A percentile compares a stretch with the other conserved stretches of the same genome.
phyloP scores from a whole-genome alignment of 35 echinoderm and acorn worm genomes.

The Heliocidaris tuberculata region DNA sequence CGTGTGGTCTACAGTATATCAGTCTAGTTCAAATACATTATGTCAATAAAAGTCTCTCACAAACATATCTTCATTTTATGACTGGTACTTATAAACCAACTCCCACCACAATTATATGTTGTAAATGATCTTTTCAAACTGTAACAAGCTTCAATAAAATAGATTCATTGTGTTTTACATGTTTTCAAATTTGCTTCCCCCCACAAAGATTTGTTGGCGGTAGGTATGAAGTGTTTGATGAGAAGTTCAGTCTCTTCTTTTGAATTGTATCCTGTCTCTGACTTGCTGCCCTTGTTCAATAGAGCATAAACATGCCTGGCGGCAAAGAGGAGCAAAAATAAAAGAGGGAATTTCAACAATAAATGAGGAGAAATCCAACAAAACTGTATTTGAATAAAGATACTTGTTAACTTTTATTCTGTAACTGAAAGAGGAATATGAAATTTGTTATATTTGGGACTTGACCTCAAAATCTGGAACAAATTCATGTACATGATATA shows the following conservation, averaged over 20 bases:
- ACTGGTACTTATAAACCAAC: not conserved
- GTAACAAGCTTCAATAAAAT: conserved; percentile 32
- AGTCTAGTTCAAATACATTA: not conserved
- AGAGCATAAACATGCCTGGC: not conserved
- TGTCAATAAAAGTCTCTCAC: not conserved
- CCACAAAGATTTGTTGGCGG: conserved; percentile 20
- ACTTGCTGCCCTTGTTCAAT: conserved; percentile 14
- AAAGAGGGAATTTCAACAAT: not conserved
- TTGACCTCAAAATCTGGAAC: not conserved
- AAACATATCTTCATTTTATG: not conserved
- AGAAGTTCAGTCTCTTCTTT: not conserved
- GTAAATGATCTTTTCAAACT: not conserved
- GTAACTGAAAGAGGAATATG: not conserved
- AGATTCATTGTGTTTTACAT: not conserved
- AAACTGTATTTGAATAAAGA: not conserved
- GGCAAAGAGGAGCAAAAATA: not conserved
- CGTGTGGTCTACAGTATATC: not conserved
- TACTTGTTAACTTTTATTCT: not conserved
- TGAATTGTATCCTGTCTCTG: not conserved
- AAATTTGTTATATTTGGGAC: not conserved
- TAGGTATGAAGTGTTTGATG: not conserved
- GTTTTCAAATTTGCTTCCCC: conserved; percentile 44
- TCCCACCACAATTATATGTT: conserved; percentile 5
- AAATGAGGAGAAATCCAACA: not conserved
- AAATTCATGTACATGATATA: not conserved